Base-by-base conservation (phyloP, 1,140 invertebrate species). In the Zophobas atratus region DNA sequence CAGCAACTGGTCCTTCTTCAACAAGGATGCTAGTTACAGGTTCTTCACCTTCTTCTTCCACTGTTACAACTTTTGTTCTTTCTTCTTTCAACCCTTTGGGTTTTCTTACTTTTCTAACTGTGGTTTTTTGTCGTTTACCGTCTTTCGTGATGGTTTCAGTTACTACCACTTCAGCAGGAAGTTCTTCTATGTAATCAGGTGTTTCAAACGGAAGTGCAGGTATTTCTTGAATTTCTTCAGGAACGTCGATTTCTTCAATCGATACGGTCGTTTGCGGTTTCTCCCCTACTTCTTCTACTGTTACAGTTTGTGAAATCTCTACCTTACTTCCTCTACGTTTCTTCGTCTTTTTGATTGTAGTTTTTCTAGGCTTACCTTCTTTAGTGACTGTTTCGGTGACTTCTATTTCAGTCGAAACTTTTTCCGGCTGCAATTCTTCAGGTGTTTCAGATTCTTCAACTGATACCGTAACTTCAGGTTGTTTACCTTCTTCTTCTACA, bases 21-120 rank as follows among this genome's bases (percentile, higher is more conserved):
- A 74, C 79, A n/a, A 75, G 70, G 1, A 86, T 82, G 0, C 81
- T 85, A 1, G 81, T 85, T 48, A 87, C 79, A 5, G 87, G 84
- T 60, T 82, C 77, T 76, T 87, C 83, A 39, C 86, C 85, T 76
- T 88, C 86, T 81, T 88, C 86, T 82, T 88, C 81, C 8, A 85
- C 67, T 4, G 83, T 84, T 33, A 80, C 76, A 46, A 85, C 84
- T 79, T 84, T 81, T 39, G 81, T 84, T 8, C 63, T 79, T 75
- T 86, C 78, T 76, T 85, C 80, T 72, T 82, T 83, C 8, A 80
- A 57, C n/a, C 83, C 85, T 35, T 77, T 76, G 70, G 79, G 82
- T 81, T 85, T 85, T 33, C 84, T 84, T 4, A 85, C 84, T 48
- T 85, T 86, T 70, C 85, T 87, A 0, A 82, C 80, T 32, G 20